Evolutionary conservation across 1,140 invertebrate species (phyloP), one percentile per base, ranked within the genome.

Genomic region (Whitmania pigra): DNA sequence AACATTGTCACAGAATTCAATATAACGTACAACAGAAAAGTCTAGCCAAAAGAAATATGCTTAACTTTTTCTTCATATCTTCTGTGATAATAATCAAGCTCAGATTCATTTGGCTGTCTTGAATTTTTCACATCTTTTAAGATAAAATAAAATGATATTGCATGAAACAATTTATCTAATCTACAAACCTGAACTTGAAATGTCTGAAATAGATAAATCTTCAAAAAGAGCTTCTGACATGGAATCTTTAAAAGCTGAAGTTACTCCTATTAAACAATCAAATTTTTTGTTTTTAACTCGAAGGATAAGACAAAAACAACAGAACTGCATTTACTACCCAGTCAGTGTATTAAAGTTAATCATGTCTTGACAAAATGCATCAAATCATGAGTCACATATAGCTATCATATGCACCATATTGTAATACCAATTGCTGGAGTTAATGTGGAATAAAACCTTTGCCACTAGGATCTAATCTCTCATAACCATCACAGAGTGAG

Each of bases 41-140:
- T 49, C 5, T 36, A 6, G 31, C 6, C 31, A 49, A 3, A 49
- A 49, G 13, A 5, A 49, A 49, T 13, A 63, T 53, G 43, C 40
- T 72, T 75, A 74, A 82, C 81, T 73, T 79, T 77, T 73, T 82
- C 80, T 73, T 82, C 79, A 71, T 82, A 82, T 60, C 81, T 72
- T 27, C 82, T 70, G 70, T 83, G 81, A 78, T 78, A 83, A 72
- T 78, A 83, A 68, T 82, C 81, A 77, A 83, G 78, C 40, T 83
- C 82, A 27, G 77, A 74, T 73, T 83, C 82, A 20, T 79, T 81
- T 0, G 80, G 79, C 43, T 76, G 75, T 40, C 78, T 73, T 74
- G 77, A 77, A 27, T 78, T 75, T 0, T 80, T 79, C 73, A 80
- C 76, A 66, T 77, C 74, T 72, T 82, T 81, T 40, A 76, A 76